phyloP scores from a whole-genome alignment of 2,797 vertebrate species.

The Oreonectes daqikongensis region DNA sequence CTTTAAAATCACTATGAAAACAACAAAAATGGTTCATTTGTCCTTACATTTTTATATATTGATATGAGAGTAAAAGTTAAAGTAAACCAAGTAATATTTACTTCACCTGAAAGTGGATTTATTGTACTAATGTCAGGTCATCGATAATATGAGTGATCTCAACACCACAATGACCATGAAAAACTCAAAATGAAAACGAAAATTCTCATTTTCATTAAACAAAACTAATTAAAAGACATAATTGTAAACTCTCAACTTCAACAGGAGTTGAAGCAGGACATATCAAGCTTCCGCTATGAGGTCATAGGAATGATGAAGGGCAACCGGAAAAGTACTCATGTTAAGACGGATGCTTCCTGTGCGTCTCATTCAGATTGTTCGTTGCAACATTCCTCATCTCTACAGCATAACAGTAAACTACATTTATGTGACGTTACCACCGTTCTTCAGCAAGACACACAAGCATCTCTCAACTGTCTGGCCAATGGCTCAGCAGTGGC shows the following conservation, averaged over 20 bases:
- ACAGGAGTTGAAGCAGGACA: slow-evolving; percentile 97
- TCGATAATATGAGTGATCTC: not conserved
- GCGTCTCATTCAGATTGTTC: slow-evolving; percentile 80
- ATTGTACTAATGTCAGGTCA: not conserved
- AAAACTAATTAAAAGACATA: not conserved
- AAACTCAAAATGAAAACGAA: no score
- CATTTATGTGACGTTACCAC: slow-evolving; percentile 45
- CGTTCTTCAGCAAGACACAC: slow-evolving; percentile 61
- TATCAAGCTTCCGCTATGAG: slow-evolving; percentile 98
- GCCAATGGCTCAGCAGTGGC: slow-evolving; percentile 76
- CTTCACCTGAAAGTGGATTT: not conserved
- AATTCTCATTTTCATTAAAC: not conserved
- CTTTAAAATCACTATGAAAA: not conserved
- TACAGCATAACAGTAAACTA: slow-evolving; percentile 14
- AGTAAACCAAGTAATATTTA: not conserved
- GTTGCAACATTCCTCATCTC: slow-evolving; percentile 71
- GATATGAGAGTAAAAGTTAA: not conserved
- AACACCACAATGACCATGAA: no score
- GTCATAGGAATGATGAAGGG: slow-evolving; percentile 90
- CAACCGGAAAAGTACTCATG: slow-evolving; percentile 68
- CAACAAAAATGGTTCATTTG: not conserved
- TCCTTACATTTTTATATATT: not conserved
- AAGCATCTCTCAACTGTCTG: slow-evolving; percentile 45
- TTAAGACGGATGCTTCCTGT: slow-evolving; percentile 67
- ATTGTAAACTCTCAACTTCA: slow-evolving; percentile 20